Conservation (phyloP, 2,113 vertebrate species). For the Agapornis roseicollis region DNA sequence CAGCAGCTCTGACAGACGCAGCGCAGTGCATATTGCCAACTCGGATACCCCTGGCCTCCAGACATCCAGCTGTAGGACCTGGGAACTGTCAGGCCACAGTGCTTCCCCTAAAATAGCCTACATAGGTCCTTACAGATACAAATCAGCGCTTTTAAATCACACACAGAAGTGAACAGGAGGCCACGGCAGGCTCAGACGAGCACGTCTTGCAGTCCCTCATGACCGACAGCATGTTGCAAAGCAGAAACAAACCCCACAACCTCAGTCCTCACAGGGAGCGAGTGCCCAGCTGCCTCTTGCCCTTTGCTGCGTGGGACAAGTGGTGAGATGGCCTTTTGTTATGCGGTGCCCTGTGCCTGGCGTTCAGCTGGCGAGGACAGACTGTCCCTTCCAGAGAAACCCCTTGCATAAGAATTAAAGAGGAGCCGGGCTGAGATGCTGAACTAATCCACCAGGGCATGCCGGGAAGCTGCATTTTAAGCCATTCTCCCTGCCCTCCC, state of each 20-base stretch:
- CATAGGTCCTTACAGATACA: neutral
- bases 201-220: neutral
- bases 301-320: neutral
- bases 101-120: neutral
- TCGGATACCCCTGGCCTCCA: neutral
- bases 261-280: neutral
- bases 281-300: neutral
- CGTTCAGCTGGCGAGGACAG: constrained; percentile 26
- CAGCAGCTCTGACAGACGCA: neutral
- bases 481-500: constrained; percentile 9
- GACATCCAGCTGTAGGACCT: neutral
- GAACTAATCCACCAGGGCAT: constrained; percentile 63
- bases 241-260: neutral
- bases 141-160: neutral
- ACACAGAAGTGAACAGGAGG: neutral
- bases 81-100: accelerated
- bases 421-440: constrained; percentile 53
- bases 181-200: neutral
- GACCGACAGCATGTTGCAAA: neutral
- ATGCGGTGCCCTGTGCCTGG: neutral
- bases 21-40: neutral
- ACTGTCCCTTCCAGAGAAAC: constrained; percentile 56
- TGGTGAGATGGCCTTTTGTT: constrained; percentile 63
- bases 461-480: constrained; percentile 53
- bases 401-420: constrained; percentile 70